Base-by-base conservation (phyloP, 1,140 invertebrate species). In the Hyposmocoma kahamanoa region DNA sequence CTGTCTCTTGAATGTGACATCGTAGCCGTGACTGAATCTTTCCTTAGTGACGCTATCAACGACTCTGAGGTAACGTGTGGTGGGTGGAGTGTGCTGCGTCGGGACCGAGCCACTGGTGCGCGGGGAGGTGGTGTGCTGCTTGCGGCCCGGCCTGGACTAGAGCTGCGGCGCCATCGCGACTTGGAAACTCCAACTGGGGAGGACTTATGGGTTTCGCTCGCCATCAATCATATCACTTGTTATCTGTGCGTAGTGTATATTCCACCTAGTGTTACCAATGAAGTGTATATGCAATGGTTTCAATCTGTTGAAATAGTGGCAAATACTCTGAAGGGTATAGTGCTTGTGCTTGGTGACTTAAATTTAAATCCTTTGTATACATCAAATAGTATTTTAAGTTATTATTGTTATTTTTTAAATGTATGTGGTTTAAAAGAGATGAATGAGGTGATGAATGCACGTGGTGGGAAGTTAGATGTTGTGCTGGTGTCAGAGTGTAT, bases 201-300 rank as follows among this genome's bases (percentile, higher is more conserved):
- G 15, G 42, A 43, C 11, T 15, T 43, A 2, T 43, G 42, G 42
- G 18, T 19, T 6, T 28, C 42, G 3, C 17, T 43, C 28, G 18
- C 5, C 3, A 2, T 28, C 3, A 8, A 28, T 15, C 3, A 17
- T 15, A 6, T 5, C 17, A 3, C 17, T 3, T 13, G 2, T 28
- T 43, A 28, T 11, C 2, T 43, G 13, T 43, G 42, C 21, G 42
- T 43, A 15, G 42, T 43, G 22, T 43, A 43, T 15, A 43, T 43
- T 17, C 13, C 11, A 17, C 42, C 42, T 26, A 13, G 22, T 13
- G 22, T 24, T 6, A 5, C 21, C 1, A 13, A 43, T 1, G 11
- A 24, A 3, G 0, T 28, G 3, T 43, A 43, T 11, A 43, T 43
- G 42, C 2, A 6, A 2, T 43, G 21, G 22, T 43, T 43, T 28